Conservation (phyloP, 1,140 invertebrate species). For the Hylyphantes graminicola region DNA sequence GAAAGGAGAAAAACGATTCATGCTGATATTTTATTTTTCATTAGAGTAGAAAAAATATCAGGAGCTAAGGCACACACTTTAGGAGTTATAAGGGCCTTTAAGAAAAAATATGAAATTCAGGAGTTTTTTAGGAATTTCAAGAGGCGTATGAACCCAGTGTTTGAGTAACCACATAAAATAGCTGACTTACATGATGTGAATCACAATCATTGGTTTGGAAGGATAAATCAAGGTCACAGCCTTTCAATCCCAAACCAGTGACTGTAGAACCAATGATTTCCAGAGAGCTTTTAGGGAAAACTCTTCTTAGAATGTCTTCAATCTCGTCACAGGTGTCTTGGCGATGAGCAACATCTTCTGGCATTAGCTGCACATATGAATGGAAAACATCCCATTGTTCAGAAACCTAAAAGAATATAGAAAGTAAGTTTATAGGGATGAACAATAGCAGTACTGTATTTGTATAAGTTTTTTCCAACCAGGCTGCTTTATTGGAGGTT, state of each 20-base stretch:
- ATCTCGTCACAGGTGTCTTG: conserved; percentile 2
- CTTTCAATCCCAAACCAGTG: conserved; percentile 15
- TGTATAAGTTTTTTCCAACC: neutral
- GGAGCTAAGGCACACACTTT: too few species aligned
- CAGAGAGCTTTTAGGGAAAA: conserved; percentile 9
- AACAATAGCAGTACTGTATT: neutral
- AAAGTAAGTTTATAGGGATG: neutral
- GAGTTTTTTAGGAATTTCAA: too few species aligned
- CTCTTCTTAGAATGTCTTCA: neutral
- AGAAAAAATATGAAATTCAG: too few species aligned
- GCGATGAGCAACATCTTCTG: conserved; percentile 8
- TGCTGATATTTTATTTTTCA: too few species aligned
- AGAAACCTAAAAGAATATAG: neutral
- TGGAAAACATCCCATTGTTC: conserved; percentile 24
- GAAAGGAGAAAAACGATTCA: too few species aligned
- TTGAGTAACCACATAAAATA: neutral
- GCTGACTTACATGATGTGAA: neutral
- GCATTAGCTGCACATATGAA: conserved; percentile 10
- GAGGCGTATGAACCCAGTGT: too few species aligned
- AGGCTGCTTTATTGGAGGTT: neutral
- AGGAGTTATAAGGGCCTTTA: too few species aligned
- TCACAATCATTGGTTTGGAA: conserved; percentile 2
- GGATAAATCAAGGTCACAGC: conserved; percentile 37
- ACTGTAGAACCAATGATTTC: conserved; percentile 5
- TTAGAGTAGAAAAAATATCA: too few species aligned